phyloP scores from a whole-genome alignment of 1,140 invertebrate species.

The Pogonomyrmex barbatus region DNA sequence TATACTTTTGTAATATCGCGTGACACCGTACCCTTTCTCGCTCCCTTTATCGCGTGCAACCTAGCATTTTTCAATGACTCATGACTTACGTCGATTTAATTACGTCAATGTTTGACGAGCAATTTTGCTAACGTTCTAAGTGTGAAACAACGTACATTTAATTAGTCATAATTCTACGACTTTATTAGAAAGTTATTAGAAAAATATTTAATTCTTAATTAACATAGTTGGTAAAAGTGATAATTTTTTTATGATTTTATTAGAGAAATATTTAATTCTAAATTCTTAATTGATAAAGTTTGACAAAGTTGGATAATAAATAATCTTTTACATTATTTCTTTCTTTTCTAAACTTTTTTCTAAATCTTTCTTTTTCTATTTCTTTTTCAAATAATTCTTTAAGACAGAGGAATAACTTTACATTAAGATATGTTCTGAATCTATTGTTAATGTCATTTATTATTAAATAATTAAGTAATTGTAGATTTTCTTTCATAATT shows the following conservation, averaged over 20 bases:
- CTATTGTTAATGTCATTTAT: no score
- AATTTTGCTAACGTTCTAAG: constrained; percentile 34
- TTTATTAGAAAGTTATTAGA: background rate
- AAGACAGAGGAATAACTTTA: background rate
- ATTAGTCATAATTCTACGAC: background rate
- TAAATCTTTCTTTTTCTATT: background rate
- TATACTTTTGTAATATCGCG: constrained; percentile 45
- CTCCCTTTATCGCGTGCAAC: constrained; percentile 22
- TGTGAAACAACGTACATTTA: constrained; percentile 5
- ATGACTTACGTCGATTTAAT: constrained; percentile 45
- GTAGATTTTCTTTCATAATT: no score
- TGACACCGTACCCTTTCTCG: constrained; percentile 55
- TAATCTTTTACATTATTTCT: background rate
- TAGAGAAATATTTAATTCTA: background rate
- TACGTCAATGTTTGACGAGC: constrained; percentile 49
- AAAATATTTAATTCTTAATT: constrained; percentile 3
- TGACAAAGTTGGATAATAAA: background rate
- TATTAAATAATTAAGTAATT: no score
- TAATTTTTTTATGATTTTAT: no score
- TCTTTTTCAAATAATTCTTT: background rate
- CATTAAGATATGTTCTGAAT: no score
- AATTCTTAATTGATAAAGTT: background rate
- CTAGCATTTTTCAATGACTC: constrained; percentile 1
- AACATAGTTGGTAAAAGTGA: no score
- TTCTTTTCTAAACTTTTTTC: background rate